These are phyloP conservation scores for Syngnathus rostellatus DNA, from an alignment of 2,797 vertebrate species.

Conservation along the genomic window DNA sequence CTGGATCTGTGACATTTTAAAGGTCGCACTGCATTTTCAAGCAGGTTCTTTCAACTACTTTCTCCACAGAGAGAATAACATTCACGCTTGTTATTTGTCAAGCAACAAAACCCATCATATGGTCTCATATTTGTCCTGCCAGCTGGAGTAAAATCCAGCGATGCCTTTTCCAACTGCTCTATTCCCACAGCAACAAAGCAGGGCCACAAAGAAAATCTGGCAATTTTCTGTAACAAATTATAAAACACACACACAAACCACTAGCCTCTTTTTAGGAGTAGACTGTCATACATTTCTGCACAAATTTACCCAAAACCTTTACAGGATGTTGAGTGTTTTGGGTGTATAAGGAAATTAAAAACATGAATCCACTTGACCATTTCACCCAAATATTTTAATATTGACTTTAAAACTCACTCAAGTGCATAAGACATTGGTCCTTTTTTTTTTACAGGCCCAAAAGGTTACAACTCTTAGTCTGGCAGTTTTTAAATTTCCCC, in stretches of 20 bases:
- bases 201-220: slow-evolving; percentile 2
- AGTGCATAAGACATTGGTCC: neutral
- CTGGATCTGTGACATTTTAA: slow-evolving; percentile 5
- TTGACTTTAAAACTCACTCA: neutral
- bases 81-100: slow-evolving; percentile 5
- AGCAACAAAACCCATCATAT: slow-evolving; percentile 13
- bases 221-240: neutral
- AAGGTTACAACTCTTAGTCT: neutral
- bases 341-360: neutral
- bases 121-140: slow-evolving; percentile 3
- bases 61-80: slow-evolving; percentile 4
- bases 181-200: slow-evolving; percentile 3
- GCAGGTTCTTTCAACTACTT: slow-evolving; percentile 3
- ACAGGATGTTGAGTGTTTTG: neutral
- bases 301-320: neutral
- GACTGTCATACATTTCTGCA: neutral
- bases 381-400: neutral
- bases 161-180: slow-evolving; percentile 9
- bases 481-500: neutral
- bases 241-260: neutral
- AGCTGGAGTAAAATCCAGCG: slow-evolving; percentile 5
- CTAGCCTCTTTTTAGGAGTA: neutral
- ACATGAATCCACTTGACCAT: neutral
- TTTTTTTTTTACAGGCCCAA: neutral
- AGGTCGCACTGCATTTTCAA: slow-evolving; percentile 2